phyloP scores from a whole-genome alignment of 2,797 vertebrate species.

The Threskiornis aethiopicus region DNA sequence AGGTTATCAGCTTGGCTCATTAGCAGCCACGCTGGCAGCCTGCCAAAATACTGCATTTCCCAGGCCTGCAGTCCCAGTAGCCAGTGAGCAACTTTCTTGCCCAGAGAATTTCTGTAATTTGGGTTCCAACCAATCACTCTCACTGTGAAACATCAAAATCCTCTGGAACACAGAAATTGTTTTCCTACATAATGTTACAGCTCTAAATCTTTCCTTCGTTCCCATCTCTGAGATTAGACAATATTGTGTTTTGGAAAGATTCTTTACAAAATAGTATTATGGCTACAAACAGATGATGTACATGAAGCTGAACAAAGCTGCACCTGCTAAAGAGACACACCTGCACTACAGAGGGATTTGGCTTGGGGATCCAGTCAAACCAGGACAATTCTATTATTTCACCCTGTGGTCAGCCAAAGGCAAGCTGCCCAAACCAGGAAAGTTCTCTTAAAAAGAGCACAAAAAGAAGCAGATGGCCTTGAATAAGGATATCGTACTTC shows the following conservation, averaged over 20 bases:
- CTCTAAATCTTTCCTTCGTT: not conserved
- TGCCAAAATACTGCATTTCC: not conserved
- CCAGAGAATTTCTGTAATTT: not conserved
- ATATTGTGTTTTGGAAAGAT: not conserved
- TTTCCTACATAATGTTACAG: not conserved
- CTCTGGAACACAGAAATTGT: not conserved
- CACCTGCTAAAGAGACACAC: not conserved
- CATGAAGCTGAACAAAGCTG: not conserved
- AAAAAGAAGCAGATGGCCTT: not conserved
- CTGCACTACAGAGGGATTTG: not conserved
- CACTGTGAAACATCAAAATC: not conserved
- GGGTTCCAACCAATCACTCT: not conserved
- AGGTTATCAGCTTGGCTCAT: not conserved
- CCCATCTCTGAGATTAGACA: not conserved
- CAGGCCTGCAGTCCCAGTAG: not conserved
- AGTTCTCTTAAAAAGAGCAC: not conserved
- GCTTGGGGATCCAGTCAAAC: not conserved
- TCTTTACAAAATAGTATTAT: not conserved
- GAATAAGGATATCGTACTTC: not conserved
- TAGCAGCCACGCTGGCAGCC: not conserved
- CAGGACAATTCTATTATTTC: not conserved
- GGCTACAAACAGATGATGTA: not conserved
- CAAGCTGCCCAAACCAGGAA: not conserved
- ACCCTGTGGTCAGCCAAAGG: not conserved
- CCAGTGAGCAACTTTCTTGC: not conserved